Evolutionary conservation across 2,888 invertebrate species (phyloP), one percentile per base, ranked within the genome.

Genomic region (Glyphotaelius pellucidus): DNA sequence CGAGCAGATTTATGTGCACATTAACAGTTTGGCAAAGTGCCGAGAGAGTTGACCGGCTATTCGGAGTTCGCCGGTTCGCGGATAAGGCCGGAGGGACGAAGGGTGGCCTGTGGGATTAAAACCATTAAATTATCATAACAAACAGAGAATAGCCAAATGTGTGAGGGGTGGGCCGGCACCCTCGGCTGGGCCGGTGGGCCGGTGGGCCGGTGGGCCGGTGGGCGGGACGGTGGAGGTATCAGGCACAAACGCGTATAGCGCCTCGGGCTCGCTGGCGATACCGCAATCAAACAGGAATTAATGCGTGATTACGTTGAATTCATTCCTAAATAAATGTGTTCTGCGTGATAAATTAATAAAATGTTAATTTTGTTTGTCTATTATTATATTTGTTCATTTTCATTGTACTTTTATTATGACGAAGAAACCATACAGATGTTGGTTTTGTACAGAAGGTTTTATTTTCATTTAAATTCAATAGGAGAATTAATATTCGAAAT

Each of bases 51-150:
- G 88, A 52, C 88, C 88, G 85, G 32, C 35, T 32, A 85, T 31
- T 85, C 25, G 52, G 67, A 88, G 88, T 88, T 35, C 67, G 90
- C 90, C 85, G 85, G 88, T 88, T 35, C 67, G 90, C 90, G 90
- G 85, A 85, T 67, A 90, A 47, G 89, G 80, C 80, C 80, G 38
- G 42, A 83, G 79, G 88, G 89, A 79, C 67, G 19, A 88, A 47
- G 80, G 86, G 79, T 79, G 88, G 88, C n/a, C 88, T 79, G 88
- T 89, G 91, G 92, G 88, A 90, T 92, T 92, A 90, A 91, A 91
- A 91, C 92, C 92, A 93, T 93, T 93, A 92, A 92, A 93, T 93
- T 93, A 92, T 93, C 93, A 93, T 93, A 93, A 93, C 93, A 92
- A 93, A 93, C 92, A 93, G 93, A 89, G 90, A 91, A 90, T 88